Conservation (phyloP, 1,140 invertebrate genomes). For the Druon quercuslanigerum region DNA sequence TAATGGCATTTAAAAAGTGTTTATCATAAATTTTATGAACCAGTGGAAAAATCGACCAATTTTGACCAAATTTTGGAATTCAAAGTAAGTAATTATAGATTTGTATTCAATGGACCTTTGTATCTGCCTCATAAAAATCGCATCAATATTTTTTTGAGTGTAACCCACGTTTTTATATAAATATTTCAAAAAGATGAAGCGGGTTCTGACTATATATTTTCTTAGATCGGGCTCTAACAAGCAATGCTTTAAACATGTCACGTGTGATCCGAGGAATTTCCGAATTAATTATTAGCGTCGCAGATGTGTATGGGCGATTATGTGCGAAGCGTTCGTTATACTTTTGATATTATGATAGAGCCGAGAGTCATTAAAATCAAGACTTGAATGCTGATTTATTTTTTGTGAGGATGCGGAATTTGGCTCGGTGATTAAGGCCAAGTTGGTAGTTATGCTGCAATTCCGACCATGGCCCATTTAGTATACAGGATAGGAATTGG, state of each 20-base stretch:
- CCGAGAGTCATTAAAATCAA: constrained; percentile 48
- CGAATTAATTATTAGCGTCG: constrained; percentile 27
- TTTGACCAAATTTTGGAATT: background rate
- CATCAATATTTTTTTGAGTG: too few relatives aligned
- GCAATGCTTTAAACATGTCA: constrained; percentile 28
- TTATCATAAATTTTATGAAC: background rate
- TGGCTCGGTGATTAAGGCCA: constrained; percentile 58
- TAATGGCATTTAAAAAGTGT: background rate
- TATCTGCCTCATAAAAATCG: too few relatives aligned
- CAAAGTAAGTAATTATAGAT: background rate
- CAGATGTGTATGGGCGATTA: constrained; percentile 42
- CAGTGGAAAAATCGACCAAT: background rate
- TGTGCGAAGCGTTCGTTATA: constrained; percentile 32
- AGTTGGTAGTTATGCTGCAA: constrained; percentile 54
- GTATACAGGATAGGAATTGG: constrained; percentile 45
- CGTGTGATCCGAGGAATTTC: constrained; percentile 22
- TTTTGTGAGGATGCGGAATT: constrained; percentile 53
- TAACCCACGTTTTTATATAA: background rate
- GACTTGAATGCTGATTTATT: constrained; percentile 56
- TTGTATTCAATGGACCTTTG: too few relatives aligned
- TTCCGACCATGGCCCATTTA: constrained; percentile 54
- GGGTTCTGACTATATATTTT: constrained; percentile 16
- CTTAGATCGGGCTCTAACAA: background rate
- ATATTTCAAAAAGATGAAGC: background rate
- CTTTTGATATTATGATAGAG: constrained; percentile 49